These are phyloP conservation scores for Sebastes baramenuke DNA, from an alignment of 2,797 vertebrate species.

Conservation along the genomic window DNA sequence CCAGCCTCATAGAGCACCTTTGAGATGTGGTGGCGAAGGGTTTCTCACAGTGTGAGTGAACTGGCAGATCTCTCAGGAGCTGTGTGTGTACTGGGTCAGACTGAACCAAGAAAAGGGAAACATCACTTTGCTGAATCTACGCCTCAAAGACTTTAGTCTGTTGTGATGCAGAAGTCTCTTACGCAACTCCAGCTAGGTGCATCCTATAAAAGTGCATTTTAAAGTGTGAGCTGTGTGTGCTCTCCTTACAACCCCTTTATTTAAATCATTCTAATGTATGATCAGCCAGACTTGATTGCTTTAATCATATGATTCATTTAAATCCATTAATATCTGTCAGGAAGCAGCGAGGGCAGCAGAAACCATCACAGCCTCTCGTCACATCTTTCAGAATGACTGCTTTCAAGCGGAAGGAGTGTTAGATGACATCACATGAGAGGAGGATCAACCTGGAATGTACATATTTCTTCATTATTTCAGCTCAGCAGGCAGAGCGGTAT, in stretches of 20 bases:
- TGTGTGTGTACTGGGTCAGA: constrained; percentile 27
- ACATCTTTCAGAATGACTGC: constrained; percentile 28
- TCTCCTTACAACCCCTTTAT: neutral
- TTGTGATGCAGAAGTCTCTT: constrained; percentile 16
- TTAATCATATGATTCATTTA: constrained; percentile 38
- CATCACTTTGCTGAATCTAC: neutral
- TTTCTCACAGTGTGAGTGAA: constrained; percentile 36
- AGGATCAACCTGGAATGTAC: constrained; percentile 19
- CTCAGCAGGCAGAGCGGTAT: constrained; percentile 3
- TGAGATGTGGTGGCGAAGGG: constrained; percentile 26
- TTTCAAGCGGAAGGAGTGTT: constrained; percentile 10
- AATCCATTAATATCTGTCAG: constrained; percentile 17
- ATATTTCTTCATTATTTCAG: constrained; percentile 24
- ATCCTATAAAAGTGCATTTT: neutral
- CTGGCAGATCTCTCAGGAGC: constrained; percentile 33
- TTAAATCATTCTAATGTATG: constrained; percentile 3
- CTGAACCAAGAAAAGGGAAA: constrained; percentile 22
- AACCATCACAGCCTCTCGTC: constrained; percentile 6
- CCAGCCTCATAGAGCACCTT: constrained; percentile 29
- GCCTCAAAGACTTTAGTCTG: neutral
- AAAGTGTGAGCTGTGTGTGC: neutral
- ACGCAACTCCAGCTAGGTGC: neutral
- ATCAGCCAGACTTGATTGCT: constrained; percentile 11
- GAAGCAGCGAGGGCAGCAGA: constrained; percentile 7
- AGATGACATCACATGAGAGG: constrained; percentile 27